These are phyloP conservation scores for Heliconius sara DNA, from an alignment of 2,888 invertebrate genomes.

Conservation along the genomic window DNA sequence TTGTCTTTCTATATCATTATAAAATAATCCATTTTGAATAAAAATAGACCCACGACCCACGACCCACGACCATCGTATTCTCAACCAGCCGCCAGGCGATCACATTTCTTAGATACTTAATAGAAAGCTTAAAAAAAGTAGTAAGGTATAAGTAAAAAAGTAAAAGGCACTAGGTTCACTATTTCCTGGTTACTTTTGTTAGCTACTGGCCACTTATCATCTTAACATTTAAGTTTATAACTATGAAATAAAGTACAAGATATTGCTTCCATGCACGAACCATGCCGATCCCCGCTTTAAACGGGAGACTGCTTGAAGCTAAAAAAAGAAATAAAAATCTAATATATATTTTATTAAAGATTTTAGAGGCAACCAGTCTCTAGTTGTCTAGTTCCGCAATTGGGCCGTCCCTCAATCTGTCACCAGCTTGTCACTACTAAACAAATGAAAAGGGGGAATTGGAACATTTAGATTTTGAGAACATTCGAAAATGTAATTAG, in stretches of 20 bases:
- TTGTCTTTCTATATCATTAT: neutral
- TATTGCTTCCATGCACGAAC: too few relatives aligned
- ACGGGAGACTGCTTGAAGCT: neutral
- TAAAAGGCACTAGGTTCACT: too few relatives aligned
- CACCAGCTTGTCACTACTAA: slow-evolving; percentile 13
- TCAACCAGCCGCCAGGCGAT: too few relatives aligned
- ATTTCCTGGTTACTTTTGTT: too few relatives aligned
- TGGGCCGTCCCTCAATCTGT: slow-evolving; percentile 23
- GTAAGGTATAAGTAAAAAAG: too few relatives aligned
- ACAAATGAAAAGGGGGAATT: slow-evolving; percentile 25
- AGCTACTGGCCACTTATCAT: too few relatives aligned
- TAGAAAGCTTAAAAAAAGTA: too few relatives aligned
- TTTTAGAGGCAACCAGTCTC: neutral
- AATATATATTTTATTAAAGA: neutral
- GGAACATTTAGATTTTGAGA: slow-evolving; percentile 24
- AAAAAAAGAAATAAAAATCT: neutral
- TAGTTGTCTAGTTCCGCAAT: neutral
- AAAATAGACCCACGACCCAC: too few relatives aligned
- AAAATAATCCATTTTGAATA: neutral
- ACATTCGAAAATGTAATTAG: slow-evolving; percentile 13
- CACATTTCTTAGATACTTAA: too few relatives aligned
- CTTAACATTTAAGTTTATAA: too few relatives aligned
- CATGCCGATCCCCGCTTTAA: neutral
- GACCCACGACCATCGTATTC: too few relatives aligned
- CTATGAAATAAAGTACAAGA: too few relatives aligned